Evolutionary conservation across 2,113 vertebrate species (phyloP).

Genomic region (Spea multiplicata): DNA sequence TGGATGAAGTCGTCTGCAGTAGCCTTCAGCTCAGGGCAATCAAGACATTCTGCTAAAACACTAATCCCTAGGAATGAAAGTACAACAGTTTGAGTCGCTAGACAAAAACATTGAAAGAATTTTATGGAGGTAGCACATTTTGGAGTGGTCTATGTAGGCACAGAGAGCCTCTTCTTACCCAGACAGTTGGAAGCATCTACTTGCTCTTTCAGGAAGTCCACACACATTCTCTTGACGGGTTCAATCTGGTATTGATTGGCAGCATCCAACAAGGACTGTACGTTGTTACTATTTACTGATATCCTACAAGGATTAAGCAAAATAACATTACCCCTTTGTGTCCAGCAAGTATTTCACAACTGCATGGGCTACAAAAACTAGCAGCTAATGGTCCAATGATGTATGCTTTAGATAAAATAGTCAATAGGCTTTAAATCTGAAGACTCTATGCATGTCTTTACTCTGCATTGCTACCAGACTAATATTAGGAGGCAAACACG

Average conservation of each 20-base stretch:
- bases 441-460: no score
- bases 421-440: no score
- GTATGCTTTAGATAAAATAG: no score
- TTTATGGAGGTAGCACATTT: no score
- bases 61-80: slow-evolving; percentile 71
- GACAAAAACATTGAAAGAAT: no score
- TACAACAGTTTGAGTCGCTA: no score
- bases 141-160: not conserved
- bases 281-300: slow-evolving; percentile 95
- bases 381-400: no score
- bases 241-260: slow-evolving; percentile 98
- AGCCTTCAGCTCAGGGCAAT: slow-evolving; percentile 83
- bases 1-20: slow-evolving; percentile 85
- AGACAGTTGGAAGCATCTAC: slow-evolving; percentile 95
- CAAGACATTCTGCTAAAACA: slow-evolving; percentile 81
- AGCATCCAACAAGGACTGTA: slow-evolving; percentile 92
- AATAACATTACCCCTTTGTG: not conserved
- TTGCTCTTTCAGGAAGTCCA: slow-evolving; percentile 95
- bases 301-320: slow-evolving; percentile 71
- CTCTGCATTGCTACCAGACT: no score
- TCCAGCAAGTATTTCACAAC: no score
- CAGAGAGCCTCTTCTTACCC: slow-evolving; percentile 68
- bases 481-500: no score
- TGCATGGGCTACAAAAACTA: no score
- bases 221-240: slow-evolving; percentile 98